These are phyloP conservation scores for Troilus luridus DNA, from an alignment of 2,888 invertebrate species.

Conservation along the genomic window DNA sequence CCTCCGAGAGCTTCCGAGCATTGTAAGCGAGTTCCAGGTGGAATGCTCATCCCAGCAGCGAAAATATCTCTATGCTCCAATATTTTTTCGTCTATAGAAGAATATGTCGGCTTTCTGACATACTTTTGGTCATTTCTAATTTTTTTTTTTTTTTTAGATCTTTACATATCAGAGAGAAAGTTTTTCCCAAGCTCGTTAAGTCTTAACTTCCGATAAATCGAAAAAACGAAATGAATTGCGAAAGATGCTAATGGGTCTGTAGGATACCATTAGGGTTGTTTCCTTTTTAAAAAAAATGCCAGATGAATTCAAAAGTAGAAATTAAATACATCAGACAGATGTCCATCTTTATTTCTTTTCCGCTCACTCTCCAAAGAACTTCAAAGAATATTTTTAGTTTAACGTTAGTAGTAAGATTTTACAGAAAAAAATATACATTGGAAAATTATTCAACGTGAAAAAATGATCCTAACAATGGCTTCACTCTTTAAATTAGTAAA, in stretches of 20 bases:
- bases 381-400: no score
- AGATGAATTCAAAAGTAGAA: not conserved
- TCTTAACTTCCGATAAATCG: constrained; percentile 8
- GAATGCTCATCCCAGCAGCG: not conserved
- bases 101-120: not conserved
- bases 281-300: not conserved
- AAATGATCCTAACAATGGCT: no score
- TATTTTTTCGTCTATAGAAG: not conserved
- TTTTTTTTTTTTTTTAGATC: not conserved
- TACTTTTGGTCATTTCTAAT: not conserved
- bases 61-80: not conserved
- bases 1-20: not conserved
- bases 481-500: no score
- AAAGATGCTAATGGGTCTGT: not conserved
- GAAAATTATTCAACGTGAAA: no score
- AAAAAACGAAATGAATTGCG: constrained; percentile 4
- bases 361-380: no score
- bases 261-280: not conserved
- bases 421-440: no score
- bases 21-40: not conserved
- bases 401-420: no score
- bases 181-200: constrained; percentile 2
- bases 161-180: not conserved
- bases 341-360: no score
- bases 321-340: not conserved